A percentile compares a stretch with the other conserved stretches of the same genome.
These are phyloP conservation scores for Pithys albifrons DNA, from an alignment of 2,113 vertebrate species.

Conservation along the genomic window DNA sequence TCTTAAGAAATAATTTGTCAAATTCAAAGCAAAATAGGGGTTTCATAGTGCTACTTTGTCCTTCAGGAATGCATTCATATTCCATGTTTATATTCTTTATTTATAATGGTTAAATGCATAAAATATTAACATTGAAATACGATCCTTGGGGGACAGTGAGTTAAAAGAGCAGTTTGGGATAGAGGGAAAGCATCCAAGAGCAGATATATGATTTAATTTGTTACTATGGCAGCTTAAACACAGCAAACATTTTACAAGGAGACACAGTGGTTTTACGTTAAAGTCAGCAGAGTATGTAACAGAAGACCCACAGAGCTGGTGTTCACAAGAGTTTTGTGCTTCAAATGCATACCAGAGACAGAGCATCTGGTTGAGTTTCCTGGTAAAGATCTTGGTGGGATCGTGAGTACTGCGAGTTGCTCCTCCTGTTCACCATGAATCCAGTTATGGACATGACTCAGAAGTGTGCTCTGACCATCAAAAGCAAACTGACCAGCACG, in stretches of 20 bases:
- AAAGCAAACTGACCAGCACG: background rate
- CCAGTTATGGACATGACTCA: background rate
- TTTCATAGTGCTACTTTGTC: background rate
- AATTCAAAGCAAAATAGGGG: background rate
- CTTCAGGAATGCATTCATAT: slow-evolving; percentile 15
- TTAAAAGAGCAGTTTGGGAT: background rate
- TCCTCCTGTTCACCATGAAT: background rate
- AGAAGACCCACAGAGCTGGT: background rate
- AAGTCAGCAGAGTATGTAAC: background rate
- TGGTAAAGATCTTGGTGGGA: background rate
- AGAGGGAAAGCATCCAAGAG: slow-evolving; percentile 25
- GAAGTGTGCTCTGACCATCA: fast-evolving
- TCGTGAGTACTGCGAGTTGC: background rate
- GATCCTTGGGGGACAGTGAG: slow-evolving; percentile 11
- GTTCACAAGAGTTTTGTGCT: background rate
- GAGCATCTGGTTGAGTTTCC: background rate
- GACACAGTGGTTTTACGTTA: background rate
- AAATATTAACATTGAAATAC: slow-evolving; percentile 40
- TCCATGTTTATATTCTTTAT: slow-evolving; percentile 38
- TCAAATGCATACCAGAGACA: background rate
- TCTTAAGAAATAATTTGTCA: slow-evolving; percentile 24
- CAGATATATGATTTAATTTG: slow-evolving; percentile 1
- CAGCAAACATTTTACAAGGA: slow-evolving; percentile 3
- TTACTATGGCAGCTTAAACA: slow-evolving; percentile 11
- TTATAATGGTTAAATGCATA: slow-evolving; percentile 14